These are phyloP conservation scores for Struthio camelus DNA, from an alignment of 2,113 vertebrate species.

Conservation along the genomic window DNA sequence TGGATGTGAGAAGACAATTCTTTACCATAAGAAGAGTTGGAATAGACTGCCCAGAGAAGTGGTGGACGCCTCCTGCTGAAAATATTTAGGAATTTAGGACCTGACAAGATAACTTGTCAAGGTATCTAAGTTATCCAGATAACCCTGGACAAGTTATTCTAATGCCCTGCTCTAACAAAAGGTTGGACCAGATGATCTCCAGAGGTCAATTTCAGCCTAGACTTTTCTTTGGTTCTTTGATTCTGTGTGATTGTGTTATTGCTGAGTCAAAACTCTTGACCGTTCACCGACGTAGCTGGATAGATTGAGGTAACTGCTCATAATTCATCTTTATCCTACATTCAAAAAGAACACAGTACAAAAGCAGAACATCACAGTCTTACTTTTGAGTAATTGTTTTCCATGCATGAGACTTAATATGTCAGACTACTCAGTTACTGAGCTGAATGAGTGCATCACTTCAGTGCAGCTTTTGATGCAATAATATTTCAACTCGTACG, in stretches of 20 bases:
- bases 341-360: not conserved
- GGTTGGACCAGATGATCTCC: not conserved
- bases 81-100: not conserved
- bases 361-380: not conserved
- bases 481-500: not conserved
- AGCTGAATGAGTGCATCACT: not conserved
- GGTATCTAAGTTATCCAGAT: no score
- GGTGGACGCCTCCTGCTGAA: not conserved
- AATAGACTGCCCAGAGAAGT: not conserved
- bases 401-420: not conserved
- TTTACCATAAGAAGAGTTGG: not conserved
- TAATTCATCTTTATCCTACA: not conserved
- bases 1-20: not conserved
- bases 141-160: not conserved
- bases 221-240: not conserved
- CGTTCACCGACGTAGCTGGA: not conserved
- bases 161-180: not conserved
- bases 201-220: not conserved
- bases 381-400: not conserved
- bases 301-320: not conserved
- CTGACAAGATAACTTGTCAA: not conserved
- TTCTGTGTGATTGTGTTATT: not conserved
- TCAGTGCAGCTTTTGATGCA: not conserved
- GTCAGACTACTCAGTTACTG: not conserved
- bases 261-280: not conserved